A percentile compares a stretch with the other conserved stretches of the same genome.
Conservation (phyloP, 2,888 invertebrate genomes). For the Labia minor region DNA sequence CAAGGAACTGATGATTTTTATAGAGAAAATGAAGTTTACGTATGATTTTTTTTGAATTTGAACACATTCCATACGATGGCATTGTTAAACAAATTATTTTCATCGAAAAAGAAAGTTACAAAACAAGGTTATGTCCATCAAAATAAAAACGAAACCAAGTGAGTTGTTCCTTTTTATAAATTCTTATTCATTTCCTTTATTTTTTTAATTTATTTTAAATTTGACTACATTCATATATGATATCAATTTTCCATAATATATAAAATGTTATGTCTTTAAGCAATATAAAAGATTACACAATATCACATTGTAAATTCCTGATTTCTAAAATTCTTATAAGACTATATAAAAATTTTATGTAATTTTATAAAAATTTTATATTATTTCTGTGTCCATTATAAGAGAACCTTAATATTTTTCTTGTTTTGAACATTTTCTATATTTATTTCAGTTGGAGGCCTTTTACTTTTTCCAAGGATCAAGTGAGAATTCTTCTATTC, state of each 20-base stretch:
- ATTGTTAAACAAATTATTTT: slow-evolving; percentile 62
- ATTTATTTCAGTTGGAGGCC: slow-evolving; percentile 42
- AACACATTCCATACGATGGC: slow-evolving; percentile 43
- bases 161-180: background rate
- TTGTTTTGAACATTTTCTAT: too few species aligned
- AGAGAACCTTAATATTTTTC: background rate
- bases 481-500: slow-evolving; percentile 71
- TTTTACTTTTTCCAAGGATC: slow-evolving; percentile 49
- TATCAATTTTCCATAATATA: background rate
- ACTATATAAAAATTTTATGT: too few species aligned
- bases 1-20: background rate
- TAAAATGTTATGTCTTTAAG: background rate
- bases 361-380: too few species aligned
- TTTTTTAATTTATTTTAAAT: background rate
- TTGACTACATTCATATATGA: background rate
- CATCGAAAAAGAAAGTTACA: slow-evolving; percentile 43
- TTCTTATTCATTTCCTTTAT: background rate
- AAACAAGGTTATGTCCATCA: background rate
- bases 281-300: background rate
- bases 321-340: background rate
- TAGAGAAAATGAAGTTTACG: slow-evolving; percentile 16
- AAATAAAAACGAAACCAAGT: background rate
- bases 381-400: too few species aligned
- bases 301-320: background rate
- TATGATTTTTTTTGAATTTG: background rate